Conservation (phyloP, 1,140 invertebrate species). For the Triops cancriformis region DNA sequence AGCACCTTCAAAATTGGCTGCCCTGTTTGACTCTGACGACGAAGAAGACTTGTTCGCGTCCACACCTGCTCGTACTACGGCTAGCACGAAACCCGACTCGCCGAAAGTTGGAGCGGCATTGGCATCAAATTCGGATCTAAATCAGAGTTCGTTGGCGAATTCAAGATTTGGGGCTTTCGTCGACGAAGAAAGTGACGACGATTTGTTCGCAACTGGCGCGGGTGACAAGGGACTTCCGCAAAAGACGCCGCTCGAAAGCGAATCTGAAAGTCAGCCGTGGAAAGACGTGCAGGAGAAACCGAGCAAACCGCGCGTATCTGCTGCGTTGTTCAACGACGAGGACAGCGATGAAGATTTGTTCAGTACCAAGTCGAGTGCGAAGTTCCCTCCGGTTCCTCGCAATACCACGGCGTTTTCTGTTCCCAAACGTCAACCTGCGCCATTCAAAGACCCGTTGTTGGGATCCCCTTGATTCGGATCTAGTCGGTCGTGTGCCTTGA, state of each 20-base stretch:
- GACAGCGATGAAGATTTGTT: constrained; percentile 21
- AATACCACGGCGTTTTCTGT: background rate
- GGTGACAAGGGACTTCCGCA: background rate
- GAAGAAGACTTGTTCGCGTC: background rate
- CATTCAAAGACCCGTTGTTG: background rate
- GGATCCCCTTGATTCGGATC: background rate
- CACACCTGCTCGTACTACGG: background rate
- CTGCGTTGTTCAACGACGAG: background rate
- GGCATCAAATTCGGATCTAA: too few species aligned
- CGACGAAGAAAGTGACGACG: background rate
- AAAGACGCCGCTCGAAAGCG: background rate
- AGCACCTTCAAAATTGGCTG: background rate
- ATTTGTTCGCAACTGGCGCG: background rate
- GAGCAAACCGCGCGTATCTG: background rate
- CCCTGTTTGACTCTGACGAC: background rate
- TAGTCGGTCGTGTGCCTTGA: background rate
- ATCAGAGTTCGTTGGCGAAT: too few species aligned
- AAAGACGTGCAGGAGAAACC: background rate
- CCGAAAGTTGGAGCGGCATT: too few species aligned
- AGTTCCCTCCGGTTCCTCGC: background rate
- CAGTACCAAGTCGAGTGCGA: constrained; percentile 1
- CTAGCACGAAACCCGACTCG: background rate
- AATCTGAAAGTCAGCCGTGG: background rate
- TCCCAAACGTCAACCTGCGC: background rate
- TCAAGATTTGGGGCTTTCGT: background rate